Evolutionary conservation across 2,113 vertebrate genomes (phyloP), one percentile per base, ranked within the genome.

Genomic region (Eulemur macaco): DNA sequence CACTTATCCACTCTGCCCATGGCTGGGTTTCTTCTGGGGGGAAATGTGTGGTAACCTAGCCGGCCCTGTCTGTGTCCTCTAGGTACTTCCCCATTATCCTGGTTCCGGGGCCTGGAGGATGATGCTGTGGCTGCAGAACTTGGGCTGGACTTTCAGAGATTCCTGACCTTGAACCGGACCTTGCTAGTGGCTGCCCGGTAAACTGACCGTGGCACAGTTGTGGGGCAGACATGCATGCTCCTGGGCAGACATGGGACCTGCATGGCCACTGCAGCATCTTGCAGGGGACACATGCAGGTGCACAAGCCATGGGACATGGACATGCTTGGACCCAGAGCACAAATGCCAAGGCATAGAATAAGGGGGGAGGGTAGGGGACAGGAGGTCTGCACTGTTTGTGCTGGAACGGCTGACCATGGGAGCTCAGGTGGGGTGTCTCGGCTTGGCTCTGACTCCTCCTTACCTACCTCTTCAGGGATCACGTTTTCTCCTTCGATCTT

Each of bases 161-260:
- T 99, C 99, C 98, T 99, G 96, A 99, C 98, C 90, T 98, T 99
- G 98, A 99, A 99, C 98, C 98, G 99, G 97, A 99, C 99, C 86
- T 99, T 99, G 91, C 99, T 99, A 91, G 98, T 99, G 3, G 99
- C 99, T 37, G 99, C 99, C n/a, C 99, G 99, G 99, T 99, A 98
- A 98, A 98, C 97, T 97, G 93, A 69, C 93, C 17, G 1, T 39
- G 64, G 60, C 84, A 66, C 54, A 17, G 39, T 39, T 76, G 77
- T 89, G 76, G 96, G 92, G 69, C 84, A 37, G 60, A 76, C 80
- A 68, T 66, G 84, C 84, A 78, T 64, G 68, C 29, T 88, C 81
- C 64, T 52, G 83, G 86, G 86, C 58, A 78, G 81, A 89, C 89
- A 50, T 45, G 83, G 86, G 68, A 54, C 89, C 73, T 81, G 80